Percentiles rank a stretch among this genome's conserved stretches.
Conservation (phyloP, 2,113 vertebrate genomes). For the Macroglossus sobrinus region DNA sequence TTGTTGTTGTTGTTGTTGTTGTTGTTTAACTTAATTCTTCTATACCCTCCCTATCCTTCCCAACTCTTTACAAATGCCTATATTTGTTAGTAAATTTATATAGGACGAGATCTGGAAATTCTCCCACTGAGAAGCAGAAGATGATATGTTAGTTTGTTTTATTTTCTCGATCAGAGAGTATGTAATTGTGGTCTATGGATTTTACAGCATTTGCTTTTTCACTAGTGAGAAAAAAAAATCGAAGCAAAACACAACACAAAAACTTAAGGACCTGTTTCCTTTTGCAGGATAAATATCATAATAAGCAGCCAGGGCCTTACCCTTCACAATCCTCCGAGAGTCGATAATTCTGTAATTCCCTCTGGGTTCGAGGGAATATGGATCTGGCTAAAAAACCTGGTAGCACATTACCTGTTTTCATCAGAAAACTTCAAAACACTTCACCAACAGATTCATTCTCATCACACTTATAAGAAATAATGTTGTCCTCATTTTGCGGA, state of each 20-base stretch:
- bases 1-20: not conserved
- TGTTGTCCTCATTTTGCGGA: not conserved
- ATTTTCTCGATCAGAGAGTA: not conserved
- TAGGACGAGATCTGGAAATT: not conserved
- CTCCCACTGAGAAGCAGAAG: not conserved
- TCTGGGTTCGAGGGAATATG: not conserved
- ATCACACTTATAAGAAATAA: not conserved
- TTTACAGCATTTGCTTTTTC: not conserved
- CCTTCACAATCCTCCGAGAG: not conserved
- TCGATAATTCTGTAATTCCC: not conserved
- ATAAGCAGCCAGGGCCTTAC: not conserved
- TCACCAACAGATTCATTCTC: not conserved
- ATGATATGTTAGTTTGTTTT: not conserved
- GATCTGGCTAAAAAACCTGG: not conserved
- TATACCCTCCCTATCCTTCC: not conserved
- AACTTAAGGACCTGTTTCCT: not conserved
- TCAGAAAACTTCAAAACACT: conserved; percentile 37
- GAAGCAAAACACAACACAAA: not conserved
- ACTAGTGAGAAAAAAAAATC: not conserved
- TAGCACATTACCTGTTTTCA: not conserved
- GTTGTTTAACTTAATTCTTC: conserved; percentile 15
- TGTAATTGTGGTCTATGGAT: not conserved
- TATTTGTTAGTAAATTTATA: not conserved
- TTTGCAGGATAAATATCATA: not conserved
- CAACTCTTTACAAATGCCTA: not conserved